Evolutionary conservation across 2,888 invertebrate species (phyloP), one percentile per base, ranked within the genome.

Genomic region (Heterodera filipjevi): DNA sequence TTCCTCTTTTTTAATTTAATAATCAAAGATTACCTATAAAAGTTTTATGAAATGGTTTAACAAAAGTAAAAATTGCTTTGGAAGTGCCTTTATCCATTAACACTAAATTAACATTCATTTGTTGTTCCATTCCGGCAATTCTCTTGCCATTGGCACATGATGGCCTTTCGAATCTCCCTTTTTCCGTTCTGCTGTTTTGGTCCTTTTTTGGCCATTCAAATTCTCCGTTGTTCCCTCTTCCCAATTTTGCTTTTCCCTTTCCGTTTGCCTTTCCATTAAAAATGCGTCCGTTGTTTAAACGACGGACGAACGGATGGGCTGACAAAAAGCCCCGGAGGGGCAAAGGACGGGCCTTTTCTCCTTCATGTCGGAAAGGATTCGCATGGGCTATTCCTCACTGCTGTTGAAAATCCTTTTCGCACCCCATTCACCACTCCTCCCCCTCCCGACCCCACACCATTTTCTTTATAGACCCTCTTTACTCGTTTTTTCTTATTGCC

Each of bases 201-300:
- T 22, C 53, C 22, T 1, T n/a, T 8, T n/a, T 59, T n/a, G 59
- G 27, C 59, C 59, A 59, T 27, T 59, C 59, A 59, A 59, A 59
- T 59, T n/a, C 39, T 39, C 39, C 2, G 39, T 12, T 39, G 6
- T 39, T 39, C 39, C 27, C 59, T 8, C 53, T 19, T 19, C n/a
- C 59, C n/a, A n/a, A 8, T 59, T 59, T 59, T 12, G 59, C 59
- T 12, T 59, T 27, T 59, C 59, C n/a, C 39, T 12, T 39, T 59
- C 59, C 22, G 2, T 27, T 8, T 12, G 22, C 59, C 59, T 22
- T 27, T 59, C 59, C 59, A n/a, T 59, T 59, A n/a, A 59, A 59
- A 59, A 59, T 59, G 59, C 59, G 27, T 49, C 49, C 49, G 49
- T 49, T 49, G 59, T 59, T 59, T 59, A 22, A 59, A 59, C 59